A percentile compares a stretch with the other conserved stretches of the same genome.
phyloP scores from a whole-genome alignment of 2,113 vertebrate species.

The Macrotus californicus region DNA sequence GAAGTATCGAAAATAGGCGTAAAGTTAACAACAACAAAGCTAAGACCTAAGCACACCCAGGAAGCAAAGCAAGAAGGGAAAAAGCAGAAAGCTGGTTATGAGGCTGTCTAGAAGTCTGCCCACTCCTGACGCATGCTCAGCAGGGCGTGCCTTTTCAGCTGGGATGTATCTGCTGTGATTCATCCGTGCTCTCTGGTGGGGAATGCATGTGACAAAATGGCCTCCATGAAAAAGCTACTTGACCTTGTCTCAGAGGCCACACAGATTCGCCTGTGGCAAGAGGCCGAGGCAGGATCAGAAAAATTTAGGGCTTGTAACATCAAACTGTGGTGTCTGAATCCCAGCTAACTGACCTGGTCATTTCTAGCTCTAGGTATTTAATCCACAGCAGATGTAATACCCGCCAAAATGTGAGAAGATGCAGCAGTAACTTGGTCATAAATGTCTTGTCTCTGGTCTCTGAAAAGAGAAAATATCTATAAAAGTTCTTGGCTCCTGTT shows the following conservation, averaged over 20 bases:
- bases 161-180: not conserved
- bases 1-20: not conserved
- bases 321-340: not conserved
- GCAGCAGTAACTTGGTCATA: not conserved
- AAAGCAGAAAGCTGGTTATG: not conserved
- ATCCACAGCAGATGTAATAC: not conserved
- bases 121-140: not conserved
- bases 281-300: not conserved
- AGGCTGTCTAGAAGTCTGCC: not conserved
- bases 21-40: not conserved
- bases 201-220: not conserved
- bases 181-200: not conserved
- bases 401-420: not conserved
- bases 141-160: not conserved
- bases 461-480: not conserved
- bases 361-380: not conserved
- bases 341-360: not conserved
- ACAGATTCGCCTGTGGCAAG: not conserved
- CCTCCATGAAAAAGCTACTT: not conserved
- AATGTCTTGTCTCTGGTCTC: not conserved
- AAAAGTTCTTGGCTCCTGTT: not conserved
- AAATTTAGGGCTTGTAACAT: not conserved
- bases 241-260: not conserved
- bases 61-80: conserved; percentile 42
- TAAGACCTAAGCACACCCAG: conserved; percentile 21